A percentile compares a stretch with the other conserved stretches of the same genome.
Conservation (phyloP, 2,888 invertebrate species). For the Phortica okadai region DNA sequence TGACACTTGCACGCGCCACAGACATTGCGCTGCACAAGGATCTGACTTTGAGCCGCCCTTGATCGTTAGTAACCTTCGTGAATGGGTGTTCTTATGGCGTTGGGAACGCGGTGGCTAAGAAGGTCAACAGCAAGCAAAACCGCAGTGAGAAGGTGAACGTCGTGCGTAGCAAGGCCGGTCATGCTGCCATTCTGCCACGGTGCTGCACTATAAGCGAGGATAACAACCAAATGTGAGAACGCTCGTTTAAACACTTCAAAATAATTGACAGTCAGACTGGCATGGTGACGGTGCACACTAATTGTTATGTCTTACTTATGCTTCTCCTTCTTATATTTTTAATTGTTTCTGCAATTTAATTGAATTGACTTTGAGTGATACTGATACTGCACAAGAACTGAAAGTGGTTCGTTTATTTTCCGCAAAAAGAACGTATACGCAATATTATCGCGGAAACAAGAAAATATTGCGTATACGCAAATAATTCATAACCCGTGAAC, state of each 20-base stretch:
- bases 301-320: neutral
- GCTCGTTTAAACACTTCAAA: slow-evolving; percentile 3
- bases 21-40: slow-evolving; percentile 41
- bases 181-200: neutral
- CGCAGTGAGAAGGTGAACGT: too few species aligned
- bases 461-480: neutral
- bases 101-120: neutral
- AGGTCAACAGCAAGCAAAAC: neutral
- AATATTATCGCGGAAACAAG: neutral
- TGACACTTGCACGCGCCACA: neutral
- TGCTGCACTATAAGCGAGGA: slow-evolving; percentile 25
- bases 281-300: slow-evolving; percentile 1
- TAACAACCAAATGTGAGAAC: slow-evolving; percentile 34
- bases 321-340: neutral
- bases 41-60: slow-evolving; percentile 65
- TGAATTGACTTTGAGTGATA: slow-evolving; percentile 48
- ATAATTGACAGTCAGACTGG: neutral
- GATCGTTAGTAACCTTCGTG: slow-evolving; percentile 60
- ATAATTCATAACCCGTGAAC: neutral
- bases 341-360: slow-evolving; percentile 46
- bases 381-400: neutral
- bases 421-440: neutral
- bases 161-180: too few species aligned
- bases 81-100: neutral
- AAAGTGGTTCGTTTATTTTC: neutral